Conservation (phyloP, 2,888 invertebrate species). For the Pristionchus japonicus region DNA sequence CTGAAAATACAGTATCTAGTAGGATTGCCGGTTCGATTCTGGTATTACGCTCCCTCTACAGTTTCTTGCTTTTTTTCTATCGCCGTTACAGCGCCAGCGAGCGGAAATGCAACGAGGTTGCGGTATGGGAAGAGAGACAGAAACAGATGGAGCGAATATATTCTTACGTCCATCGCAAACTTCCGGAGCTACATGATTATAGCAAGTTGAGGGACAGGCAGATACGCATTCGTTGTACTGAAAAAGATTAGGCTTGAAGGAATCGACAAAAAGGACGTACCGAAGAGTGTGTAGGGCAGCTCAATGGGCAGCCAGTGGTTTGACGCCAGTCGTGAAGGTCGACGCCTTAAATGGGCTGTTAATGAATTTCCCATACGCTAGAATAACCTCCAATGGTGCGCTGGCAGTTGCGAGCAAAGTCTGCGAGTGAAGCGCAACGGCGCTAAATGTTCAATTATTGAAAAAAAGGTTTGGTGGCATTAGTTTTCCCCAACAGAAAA, state of each 20-base stretch:
- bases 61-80: no score
- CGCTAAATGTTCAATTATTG: no score
- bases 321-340: not conserved
- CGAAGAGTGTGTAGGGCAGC: not conserved
- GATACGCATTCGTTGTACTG: slow-evolving; percentile 52
- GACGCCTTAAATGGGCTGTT: not conserved
- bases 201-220: slow-evolving; percentile 66
- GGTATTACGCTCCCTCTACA: no score
- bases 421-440: slow-evolving; percentile 53
- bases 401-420: slow-evolving; percentile 57
- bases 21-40: no score
- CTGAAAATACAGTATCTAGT: no score
- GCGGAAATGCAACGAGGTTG: no score
- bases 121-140: no score
- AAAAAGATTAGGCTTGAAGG: no score
- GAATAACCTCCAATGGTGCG: not conserved
- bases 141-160: no score
- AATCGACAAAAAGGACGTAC: not conserved
- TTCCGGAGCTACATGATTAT: slow-evolving; percentile 51
- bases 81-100: no score
- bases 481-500: no score
- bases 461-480: no score
- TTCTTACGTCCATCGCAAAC: slow-evolving; percentile 49
- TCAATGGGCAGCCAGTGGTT: not conserved
- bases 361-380: not conserved